Conservation (phyloP, 2,888 invertebrate species). For the Apomyelois bistriatella region DNA sequence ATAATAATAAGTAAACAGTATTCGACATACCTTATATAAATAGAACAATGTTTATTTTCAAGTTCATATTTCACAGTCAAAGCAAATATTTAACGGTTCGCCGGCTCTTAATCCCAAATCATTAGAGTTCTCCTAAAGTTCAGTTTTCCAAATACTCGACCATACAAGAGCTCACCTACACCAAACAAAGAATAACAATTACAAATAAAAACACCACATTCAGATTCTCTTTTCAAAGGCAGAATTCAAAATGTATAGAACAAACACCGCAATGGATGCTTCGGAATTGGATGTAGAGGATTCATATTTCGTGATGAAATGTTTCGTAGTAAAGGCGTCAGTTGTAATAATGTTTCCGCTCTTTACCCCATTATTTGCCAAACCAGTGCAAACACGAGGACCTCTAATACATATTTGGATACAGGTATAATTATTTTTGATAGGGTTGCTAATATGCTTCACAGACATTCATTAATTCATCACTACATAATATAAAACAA, state of each 20-base stretch:
- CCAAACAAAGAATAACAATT: neutral
- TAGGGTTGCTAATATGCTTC: neutral
- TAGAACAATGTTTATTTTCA: no score
- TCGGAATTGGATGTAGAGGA: no score
- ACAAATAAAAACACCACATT: neutral
- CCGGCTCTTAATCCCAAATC: neutral
- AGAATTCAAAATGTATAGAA: neutral
- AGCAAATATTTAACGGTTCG: neutral
- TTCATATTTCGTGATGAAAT: neutral
- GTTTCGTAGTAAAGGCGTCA: constrained; percentile 34
- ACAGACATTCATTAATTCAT: neutral
- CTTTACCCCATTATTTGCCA: constrained; percentile 66
- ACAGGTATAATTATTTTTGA: constrained; percentile 12
- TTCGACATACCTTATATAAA: no score
- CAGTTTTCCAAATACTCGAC: constrained; percentile 11
- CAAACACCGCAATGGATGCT: constrained; percentile 1
- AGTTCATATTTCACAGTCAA: neutral
- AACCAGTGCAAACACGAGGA: constrained; percentile 60
- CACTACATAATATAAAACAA: no score
- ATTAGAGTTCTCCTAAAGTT: constrained; percentile 1
- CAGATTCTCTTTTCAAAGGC: neutral
- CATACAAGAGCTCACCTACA: neutral
- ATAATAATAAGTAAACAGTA: no score
- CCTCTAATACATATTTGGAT: constrained; percentile 18
- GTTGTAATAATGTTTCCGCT: constrained; percentile 71